phyloP scores from a whole-genome alignment of 2,113 vertebrate species.

The Sardina pilchardus region DNA sequence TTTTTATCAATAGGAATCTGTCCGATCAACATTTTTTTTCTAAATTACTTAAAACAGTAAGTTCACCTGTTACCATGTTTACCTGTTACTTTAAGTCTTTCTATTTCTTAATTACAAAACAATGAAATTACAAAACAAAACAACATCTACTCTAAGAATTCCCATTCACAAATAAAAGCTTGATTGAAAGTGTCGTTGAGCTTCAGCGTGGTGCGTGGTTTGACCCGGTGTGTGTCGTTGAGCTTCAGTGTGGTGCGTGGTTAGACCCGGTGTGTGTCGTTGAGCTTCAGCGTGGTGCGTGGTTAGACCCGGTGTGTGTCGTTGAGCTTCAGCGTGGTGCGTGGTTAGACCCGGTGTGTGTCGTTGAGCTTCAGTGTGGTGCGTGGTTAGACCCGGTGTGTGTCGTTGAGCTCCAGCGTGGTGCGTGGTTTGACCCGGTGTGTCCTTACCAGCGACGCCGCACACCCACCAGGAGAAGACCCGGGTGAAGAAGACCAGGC shows the following conservation, averaged over 20 bases:
- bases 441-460: slow-evolving; percentile 74
- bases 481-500: slow-evolving; percentile 78
- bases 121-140: neutral
- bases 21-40: too few species aligned
- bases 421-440: neutral
- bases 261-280: neutral
- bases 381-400: too few species aligned
- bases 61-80: too few species aligned
- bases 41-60: too few species aligned
- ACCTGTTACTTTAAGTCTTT: too few species aligned
- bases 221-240: neutral
- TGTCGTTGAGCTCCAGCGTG: neutral
- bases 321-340: neutral
- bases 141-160: neutral
- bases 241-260: too few species aligned
- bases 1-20: too few species aligned
- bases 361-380: neutral
- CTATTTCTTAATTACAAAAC: too few species aligned
- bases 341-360: too few species aligned
- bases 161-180: neutral
- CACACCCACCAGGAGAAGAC: slow-evolving; percentile 79
- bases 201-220: neutral
- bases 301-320: neutral
- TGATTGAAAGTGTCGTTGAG: too few species aligned
- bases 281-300: too few species aligned